Evolutionary conservation across 2,888 invertebrate genomes (phyloP).

Genomic region (Beris morrisii): DNA sequence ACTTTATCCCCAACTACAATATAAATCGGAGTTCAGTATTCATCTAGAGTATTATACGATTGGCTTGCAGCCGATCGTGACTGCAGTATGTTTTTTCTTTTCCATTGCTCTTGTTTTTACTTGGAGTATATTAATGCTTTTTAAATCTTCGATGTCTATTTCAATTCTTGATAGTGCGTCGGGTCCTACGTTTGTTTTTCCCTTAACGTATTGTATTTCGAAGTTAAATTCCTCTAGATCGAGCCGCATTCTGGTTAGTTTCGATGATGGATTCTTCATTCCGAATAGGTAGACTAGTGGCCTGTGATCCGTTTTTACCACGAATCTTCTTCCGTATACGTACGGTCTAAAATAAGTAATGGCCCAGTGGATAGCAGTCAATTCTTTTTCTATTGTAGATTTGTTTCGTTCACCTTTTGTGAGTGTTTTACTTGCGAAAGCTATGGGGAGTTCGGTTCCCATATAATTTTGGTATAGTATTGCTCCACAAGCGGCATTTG

Average conservation of each 20-base stretch:
- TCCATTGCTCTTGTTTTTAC: too few species aligned
- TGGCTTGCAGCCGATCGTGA: too few species aligned
- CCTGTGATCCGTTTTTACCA: slow-evolving; percentile 47
- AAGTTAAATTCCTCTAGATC: slow-evolving; percentile 18
- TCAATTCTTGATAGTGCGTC: slow-evolving; percentile 5
- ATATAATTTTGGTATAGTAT: slow-evolving; percentile 45
- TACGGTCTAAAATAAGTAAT: slow-evolving; percentile 49
- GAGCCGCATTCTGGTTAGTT: slow-evolving; percentile 5
- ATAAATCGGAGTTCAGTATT: too few species aligned
- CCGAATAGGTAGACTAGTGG: background rate
- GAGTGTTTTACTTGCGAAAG: slow-evolving; percentile 40
- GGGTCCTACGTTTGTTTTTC: slow-evolving; percentile 9
- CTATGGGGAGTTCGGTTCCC: slow-evolving; percentile 43
- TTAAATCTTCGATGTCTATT: too few species aligned
- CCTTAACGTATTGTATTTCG: slow-evolving; percentile 1
- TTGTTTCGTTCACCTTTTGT: slow-evolving; percentile 42
- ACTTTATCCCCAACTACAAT: too few species aligned
- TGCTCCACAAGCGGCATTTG: slow-evolving; percentile 41
- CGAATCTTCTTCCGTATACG: slow-evolving; percentile 44
- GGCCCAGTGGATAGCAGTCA: slow-evolving; percentile 46
- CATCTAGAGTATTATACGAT: too few species aligned
- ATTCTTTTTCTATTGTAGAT: slow-evolving; percentile 47
- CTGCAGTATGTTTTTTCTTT: too few species aligned
- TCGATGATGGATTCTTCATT: background rate
- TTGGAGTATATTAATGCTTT: too few species aligned